Conservation (phyloP, 2,797 vertebrate genomes). For the Cossypha polioptera region DNA sequence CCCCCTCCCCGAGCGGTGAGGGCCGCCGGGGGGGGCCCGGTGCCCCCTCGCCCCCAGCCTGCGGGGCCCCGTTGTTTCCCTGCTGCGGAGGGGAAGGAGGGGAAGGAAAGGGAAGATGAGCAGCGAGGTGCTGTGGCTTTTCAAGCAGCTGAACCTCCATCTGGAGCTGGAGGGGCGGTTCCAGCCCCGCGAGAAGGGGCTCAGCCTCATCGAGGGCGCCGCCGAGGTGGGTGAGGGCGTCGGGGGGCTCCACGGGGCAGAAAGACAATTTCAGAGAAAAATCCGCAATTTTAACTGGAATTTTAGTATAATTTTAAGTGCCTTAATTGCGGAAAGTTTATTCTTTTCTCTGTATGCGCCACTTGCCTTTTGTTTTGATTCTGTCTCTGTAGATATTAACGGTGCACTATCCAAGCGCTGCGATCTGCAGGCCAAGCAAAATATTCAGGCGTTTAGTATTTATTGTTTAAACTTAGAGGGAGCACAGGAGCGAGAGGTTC, state of each 20-base stretch:
- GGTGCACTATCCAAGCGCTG: accelerated
- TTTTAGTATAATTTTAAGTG: not conserved
- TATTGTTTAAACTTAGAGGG: not conserved
- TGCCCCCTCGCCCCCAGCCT: not conserved
- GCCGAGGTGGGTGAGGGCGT: conserved; percentile 84
- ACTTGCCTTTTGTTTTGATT: not conserved
- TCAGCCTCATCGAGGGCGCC: conserved; percentile 86
- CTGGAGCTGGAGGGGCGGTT: conserved; percentile 87
- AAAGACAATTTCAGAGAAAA: accelerated
- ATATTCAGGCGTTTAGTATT: accelerated
- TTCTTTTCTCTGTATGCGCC: accelerated
- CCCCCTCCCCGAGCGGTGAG: not conserved
- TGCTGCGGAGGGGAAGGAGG: conserved; percentile 13
- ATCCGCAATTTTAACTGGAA: too few species aligned
- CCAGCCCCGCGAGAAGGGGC: conserved; percentile 88
- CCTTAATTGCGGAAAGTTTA: accelerated
- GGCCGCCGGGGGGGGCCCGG: not conserved
- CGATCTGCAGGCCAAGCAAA: not conserved
- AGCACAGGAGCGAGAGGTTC: accelerated
- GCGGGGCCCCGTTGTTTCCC: not conserved
- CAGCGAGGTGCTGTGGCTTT: conserved; percentile 84
- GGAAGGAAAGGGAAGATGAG: conserved; percentile 63
- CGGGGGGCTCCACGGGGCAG: not conserved
- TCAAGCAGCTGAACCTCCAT: conserved; percentile 88
- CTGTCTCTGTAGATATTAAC: accelerated